Evolutionary conservation across 1,140 invertebrate genomes (phyloP).

Genomic region (Streblospio benedicti): DNA sequence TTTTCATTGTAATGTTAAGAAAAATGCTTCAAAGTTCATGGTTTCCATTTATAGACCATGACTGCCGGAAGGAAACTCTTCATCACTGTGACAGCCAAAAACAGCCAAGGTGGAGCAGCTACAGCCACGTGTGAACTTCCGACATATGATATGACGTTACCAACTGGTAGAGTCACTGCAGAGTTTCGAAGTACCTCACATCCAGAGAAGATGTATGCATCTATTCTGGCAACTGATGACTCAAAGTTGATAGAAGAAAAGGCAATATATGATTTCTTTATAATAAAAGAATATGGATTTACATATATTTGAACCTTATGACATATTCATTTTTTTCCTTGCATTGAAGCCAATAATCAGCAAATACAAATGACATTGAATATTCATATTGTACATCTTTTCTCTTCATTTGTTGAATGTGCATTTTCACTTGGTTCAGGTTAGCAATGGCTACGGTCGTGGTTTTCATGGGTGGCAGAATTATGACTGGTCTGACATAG

Average conservation of each 20-base stretch:
- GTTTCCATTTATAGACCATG: too few relatives aligned
- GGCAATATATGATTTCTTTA: slow-evolving; percentile 21
- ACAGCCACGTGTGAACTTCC: slow-evolving; percentile 19
- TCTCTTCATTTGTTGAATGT: too few relatives aligned
- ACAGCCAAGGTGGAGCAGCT: slow-evolving; percentile 16
- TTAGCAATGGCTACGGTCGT: slow-evolving; percentile 19
- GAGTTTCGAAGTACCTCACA: slow-evolving; percentile 26
- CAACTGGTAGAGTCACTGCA: slow-evolving; percentile 22
- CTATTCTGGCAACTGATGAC: slow-evolving; percentile 25
- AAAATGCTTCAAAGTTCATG: neutral
- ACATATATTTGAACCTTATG: too few relatives aligned
- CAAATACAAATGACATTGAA: too few relatives aligned
- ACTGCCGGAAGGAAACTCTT: slow-evolving; percentile 24
- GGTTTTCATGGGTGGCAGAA: slow-evolving; percentile 18
- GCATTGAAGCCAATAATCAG: too few relatives aligned
- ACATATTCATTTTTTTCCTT: too few relatives aligned
- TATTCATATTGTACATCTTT: too few relatives aligned
- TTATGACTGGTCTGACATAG: slow-evolving; percentile 21
- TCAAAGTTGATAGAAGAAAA: slow-evolving; percentile 12
- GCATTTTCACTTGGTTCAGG: too few relatives aligned
- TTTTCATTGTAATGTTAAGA: neutral
- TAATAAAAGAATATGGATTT: too few relatives aligned
- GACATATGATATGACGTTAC: slow-evolving; percentile 28
- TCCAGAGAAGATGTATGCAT: slow-evolving; percentile 14
- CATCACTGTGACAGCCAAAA: slow-evolving; percentile 23